Base-by-base conservation (phyloP, 2,113 vertebrate genomes). In the Scopus umbretta region DNA sequence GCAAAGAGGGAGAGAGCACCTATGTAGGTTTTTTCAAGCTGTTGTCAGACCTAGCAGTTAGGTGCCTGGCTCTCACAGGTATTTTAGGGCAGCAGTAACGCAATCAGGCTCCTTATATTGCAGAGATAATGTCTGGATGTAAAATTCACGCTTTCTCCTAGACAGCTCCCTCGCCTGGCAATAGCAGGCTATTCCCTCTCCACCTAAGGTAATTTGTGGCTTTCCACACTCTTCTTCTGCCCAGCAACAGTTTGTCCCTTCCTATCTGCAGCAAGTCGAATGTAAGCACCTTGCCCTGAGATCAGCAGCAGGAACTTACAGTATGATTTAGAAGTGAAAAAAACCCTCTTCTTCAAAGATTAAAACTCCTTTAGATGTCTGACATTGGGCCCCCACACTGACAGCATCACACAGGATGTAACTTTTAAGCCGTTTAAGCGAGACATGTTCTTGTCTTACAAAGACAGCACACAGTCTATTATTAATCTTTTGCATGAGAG, bases 401-500 rank as follows among this genome's bases (percentile, higher is more conserved):
- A 67, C 95, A 93, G 56, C 76, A 80, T 78, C 87, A 80, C 91
- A 76, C 49, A 66, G 86, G 83, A 88, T 7, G 32, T 61, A 82
- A 94, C 92, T 97, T 95, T 70, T 84, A 73, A 94, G 93, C 67
- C 19, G 16, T 86, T 96, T 92, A 82, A 95, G 80, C 2, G 5
- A 95, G 93, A 85, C 45, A 11, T 93, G 94, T 61, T 95, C 94
- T 81, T 65, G 65, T 96, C 88, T 96, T 78, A 92, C 90, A 71
- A 16, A 75, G 95, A 79, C 92, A 94, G 91, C 73, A 79, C 92
- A 82, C 72, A 83, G 88, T 68, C 78, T 78, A 53, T 95, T 97
- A 98, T 97, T 98, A 97, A 97, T 97, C 97, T 88, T 97, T 94
- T 91, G 88, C 85, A 62, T 87, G 93, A 95, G 91, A 79, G 95